A percentile compares a stretch with the other conserved stretches of the same genome.
Conservation (phyloP, 2,888 invertebrate species). For the Adelognathus sp. region DNA sequence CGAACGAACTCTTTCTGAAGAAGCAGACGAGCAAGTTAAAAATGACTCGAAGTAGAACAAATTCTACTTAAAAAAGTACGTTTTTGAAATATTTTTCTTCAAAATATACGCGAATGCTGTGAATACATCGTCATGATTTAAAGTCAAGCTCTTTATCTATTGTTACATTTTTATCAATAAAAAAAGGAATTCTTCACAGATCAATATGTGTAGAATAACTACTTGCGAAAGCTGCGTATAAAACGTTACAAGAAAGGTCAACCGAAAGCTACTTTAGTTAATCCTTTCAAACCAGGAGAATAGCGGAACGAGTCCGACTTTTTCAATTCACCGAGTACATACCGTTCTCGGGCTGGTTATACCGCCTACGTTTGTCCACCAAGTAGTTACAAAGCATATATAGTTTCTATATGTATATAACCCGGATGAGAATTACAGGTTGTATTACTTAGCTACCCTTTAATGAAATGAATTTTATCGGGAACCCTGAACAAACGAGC, state of each 20-base stretch:
- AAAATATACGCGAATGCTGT: no score
- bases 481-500: constrained; percentile 28
- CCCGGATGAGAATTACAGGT: constrained; percentile 21
- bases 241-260: not conserved
- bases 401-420: constrained; percentile 4
- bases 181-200: not conserved
- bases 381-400: constrained; percentile 18
- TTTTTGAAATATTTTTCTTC: no score
- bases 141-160: no score
- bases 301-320: constrained; percentile 5
- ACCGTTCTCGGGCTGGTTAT: not conserved
- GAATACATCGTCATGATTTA: no score
- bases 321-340: constrained; percentile 27
- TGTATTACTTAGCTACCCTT: constrained; percentile 49
- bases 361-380: constrained; percentile 2
- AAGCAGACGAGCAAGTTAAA: not conserved
- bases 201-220: constrained; percentile 3
- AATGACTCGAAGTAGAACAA: not conserved
- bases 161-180: not conserved
- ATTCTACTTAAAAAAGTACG: not conserved
- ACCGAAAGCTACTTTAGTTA: constrained; percentile 30
- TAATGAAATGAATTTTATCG: constrained; percentile 55
- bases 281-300: constrained; percentile 8
- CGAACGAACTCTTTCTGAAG: not conserved
- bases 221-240: not conserved